These are phyloP conservation scores for Carabus problematicus DNA, from an alignment of 2,888 invertebrate genomes.

Conservation along the genomic window DNA sequence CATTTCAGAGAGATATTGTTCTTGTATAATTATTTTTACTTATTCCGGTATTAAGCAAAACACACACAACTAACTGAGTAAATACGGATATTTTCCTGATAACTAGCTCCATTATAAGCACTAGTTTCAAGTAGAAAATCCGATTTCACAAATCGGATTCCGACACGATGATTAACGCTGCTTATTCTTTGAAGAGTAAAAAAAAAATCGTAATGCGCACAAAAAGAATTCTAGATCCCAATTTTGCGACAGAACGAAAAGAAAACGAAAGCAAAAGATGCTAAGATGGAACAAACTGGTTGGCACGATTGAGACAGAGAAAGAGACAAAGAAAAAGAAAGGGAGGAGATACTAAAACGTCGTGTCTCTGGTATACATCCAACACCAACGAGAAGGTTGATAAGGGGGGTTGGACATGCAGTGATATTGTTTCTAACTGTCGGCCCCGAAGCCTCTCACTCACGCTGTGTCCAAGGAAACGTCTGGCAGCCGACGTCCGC, in stretches of 20 bases:
- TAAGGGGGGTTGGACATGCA: background rate
- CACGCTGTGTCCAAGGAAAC: background rate
- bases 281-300: no score
- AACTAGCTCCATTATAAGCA: no score
- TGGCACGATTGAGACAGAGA: background rate
- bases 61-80: no score
- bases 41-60: no score
- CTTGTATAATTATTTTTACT: no score
- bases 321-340: background rate
- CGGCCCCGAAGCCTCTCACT: background rate
- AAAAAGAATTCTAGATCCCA: conserved; percentile 26
- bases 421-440: conserved; percentile 25
- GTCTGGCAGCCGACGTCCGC: background rate
- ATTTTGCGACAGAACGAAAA: conserved; percentile 1
- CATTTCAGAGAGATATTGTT: no score
- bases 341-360: background rate
- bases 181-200: conserved; percentile 15
- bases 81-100: no score
- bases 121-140: no score
- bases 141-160: background rate
- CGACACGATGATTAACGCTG: conserved; percentile 25
- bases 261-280: no score
- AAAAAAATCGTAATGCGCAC: conserved; percentile 15
- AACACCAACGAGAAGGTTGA: no score
- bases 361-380: no score